phyloP scores from a whole-genome alignment of 2,113 vertebrate genomes.

The Petaurus breviceps region DNA sequence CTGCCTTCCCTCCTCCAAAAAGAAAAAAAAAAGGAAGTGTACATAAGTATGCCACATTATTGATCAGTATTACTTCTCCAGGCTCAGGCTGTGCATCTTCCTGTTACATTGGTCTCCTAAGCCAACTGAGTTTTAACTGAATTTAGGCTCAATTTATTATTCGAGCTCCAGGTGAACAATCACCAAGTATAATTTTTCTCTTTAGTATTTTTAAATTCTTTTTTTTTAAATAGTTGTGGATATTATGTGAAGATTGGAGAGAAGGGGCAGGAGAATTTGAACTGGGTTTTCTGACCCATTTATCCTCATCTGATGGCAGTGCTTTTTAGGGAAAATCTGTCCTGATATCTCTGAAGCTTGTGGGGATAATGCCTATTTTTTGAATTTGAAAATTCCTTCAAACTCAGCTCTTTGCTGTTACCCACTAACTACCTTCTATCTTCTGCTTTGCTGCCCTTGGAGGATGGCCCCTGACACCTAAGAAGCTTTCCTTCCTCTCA shows the following conservation, averaged over 20 bases:
- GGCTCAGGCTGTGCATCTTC: not conserved
- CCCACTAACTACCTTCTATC: not conserved
- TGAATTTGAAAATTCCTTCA: not conserved
- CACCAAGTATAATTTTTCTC: conserved; percentile 5
- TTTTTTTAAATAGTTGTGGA: not conserved
- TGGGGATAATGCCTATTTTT: conserved; percentile 54
- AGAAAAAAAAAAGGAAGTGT: not conserved
- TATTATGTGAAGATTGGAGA: not conserved
- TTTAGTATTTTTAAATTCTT: conserved; percentile 18
- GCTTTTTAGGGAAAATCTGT: conserved; percentile 47
- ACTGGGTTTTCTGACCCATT: conserved; percentile 37
- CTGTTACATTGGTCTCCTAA: not conserved
- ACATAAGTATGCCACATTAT: not conserved
- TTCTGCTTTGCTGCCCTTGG: not conserved
- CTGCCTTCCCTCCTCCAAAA: no score
- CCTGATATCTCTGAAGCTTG: conserved; percentile 18
- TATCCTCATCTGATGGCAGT: conserved; percentile 30
- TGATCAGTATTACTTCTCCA: not conserved
- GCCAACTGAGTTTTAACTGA: not conserved
- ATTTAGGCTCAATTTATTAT: conserved; percentile 4
- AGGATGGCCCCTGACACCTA: not conserved
- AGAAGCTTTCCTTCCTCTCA: not conserved
- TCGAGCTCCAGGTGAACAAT: not conserved
- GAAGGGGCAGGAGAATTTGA: conserved; percentile 21
- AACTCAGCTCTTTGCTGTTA: conserved; percentile 17